phyloP scores from a whole-genome alignment of 1,140 invertebrate species.

The Holotrichia oblita region DNA sequence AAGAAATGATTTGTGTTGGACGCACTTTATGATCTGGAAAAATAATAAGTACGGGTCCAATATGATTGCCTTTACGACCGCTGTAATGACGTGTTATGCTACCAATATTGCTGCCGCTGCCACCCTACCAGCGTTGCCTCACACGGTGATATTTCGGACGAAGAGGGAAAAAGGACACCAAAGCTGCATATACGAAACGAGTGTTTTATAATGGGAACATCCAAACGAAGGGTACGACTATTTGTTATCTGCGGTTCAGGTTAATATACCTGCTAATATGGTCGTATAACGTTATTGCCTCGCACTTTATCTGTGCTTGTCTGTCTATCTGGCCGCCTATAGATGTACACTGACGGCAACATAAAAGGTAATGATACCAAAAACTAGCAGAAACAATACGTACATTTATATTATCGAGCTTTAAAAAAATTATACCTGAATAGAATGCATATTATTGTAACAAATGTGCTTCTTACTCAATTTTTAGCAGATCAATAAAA shows the following conservation, averaged over 20 bases:
- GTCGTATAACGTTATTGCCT: neutral
- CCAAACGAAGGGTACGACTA: slow-evolving; percentile 14
- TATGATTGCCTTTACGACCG: slow-evolving; percentile 54
- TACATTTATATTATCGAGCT: no score
- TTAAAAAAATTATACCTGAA: no score
- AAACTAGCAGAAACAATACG: no score
- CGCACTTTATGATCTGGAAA: slow-evolving; percentile 54
- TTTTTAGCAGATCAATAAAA: no score
- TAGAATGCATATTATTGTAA: no score
- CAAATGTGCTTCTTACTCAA: no score
- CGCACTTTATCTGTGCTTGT: neutral
- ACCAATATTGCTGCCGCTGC: slow-evolving; percentile 8
- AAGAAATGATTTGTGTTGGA: slow-evolving; percentile 51
- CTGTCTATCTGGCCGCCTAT: no score
- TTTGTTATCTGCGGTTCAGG: slow-evolving; percentile 27
- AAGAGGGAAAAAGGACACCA: neutral
- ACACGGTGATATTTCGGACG: neutral
- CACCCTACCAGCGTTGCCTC: neutral
- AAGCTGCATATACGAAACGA: neutral
- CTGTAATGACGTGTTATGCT: slow-evolving; percentile 52
- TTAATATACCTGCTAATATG: slow-evolving; percentile 28
- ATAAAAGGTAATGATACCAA: no score
- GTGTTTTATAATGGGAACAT: slow-evolving; percentile 18
- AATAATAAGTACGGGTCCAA: slow-evolving; percentile 54
- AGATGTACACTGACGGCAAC: no score